Evolutionary conservation across 2,888 invertebrate genomes (phyloP).

Genomic region (Anagyrus pseudococci): DNA sequence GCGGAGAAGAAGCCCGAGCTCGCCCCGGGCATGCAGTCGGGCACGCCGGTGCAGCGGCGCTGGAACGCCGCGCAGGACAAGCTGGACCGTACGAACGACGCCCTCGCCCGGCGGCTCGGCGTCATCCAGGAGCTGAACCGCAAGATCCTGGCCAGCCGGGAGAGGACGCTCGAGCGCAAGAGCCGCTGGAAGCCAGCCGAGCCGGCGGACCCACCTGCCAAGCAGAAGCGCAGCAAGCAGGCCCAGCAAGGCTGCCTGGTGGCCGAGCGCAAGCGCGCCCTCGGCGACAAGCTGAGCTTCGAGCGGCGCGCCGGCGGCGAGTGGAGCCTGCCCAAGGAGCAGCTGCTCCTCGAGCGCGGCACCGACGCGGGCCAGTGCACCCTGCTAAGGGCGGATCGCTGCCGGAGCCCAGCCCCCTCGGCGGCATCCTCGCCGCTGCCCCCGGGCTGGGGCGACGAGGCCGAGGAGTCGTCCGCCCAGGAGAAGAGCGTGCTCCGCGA

Average conservation of each 20-base stretch:
- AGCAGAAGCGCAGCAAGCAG: not conserved
- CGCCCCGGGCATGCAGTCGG: not conserved
- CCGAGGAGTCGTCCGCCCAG: conserved; percentile 9
- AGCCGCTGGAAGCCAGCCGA: conserved; percentile 20
- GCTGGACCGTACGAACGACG: conserved; percentile 53
- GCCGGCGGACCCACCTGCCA: not conserved
- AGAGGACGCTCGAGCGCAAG: conserved; percentile 50
- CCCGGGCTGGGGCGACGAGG: conserved; percentile 23
- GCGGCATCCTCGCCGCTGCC: not conserved
- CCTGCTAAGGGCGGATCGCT: not conserved
- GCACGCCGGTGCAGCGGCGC: conserved; percentile 42
- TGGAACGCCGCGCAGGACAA: conserved; percentile 50
- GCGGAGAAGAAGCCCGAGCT: not conserved
- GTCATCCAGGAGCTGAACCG: conserved; percentile 58
- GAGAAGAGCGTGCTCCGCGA: conserved; percentile 49
- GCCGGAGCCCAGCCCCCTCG: not conserved
- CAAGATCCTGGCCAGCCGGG: conserved; percentile 56
- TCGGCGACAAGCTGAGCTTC: conserved; percentile 27
- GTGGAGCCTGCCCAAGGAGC: conserved; percentile 11
- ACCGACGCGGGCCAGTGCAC: not conserved
- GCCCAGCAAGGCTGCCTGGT: not conserved
- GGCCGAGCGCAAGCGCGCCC: conserved; percentile 4
- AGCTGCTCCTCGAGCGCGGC: not conserved
- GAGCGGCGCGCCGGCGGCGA: conserved; percentile 23
- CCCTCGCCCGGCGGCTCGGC: conserved; percentile 54